Percentiles rank a stretch among this genome's conserved stretches.
phyloP scores from a whole-genome alignment of 2,113 vertebrate genomes.

The Nestor notabilis region DNA sequence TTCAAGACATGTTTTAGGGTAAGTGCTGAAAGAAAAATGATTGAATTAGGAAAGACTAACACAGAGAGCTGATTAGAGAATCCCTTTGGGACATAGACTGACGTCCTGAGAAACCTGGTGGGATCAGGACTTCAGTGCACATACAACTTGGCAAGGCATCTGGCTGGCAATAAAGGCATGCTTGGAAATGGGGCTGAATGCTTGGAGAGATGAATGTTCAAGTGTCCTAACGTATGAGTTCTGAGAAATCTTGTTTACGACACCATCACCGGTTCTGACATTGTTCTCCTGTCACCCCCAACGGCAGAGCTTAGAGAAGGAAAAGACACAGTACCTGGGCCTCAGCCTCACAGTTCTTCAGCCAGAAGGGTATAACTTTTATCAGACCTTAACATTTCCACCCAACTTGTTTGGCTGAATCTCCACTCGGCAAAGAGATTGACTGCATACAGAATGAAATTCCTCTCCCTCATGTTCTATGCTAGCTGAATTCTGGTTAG shows the following conservation, averaged over 20 bases:
- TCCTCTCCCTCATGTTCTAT: not conserved
- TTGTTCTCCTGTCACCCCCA: not conserved
- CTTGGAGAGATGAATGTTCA: not conserved
- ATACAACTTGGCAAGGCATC: not conserved
- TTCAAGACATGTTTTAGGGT: not conserved
- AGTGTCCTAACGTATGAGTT: not conserved
- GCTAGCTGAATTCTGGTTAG: not conserved
- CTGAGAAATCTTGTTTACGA: not conserved
- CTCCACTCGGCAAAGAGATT: not conserved
- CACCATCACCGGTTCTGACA: accelerated
- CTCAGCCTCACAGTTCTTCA: not conserved
- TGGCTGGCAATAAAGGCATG: not conserved
- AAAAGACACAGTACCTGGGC: not conserved
- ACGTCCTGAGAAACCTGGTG: not conserved
- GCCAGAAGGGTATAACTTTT: not conserved
- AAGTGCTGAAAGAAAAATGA: not conserved
- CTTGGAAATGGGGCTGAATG: not conserved
- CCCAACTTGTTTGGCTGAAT: not conserved
- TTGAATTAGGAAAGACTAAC: not conserved
- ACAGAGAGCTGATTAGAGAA: not conserved
- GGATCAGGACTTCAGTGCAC: not conserved
- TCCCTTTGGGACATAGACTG: not conserved
- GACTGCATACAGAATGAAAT: not conserved
- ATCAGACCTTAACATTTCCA: not conserved
- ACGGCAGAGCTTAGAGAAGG: not conserved